These are phyloP conservation scores for Thecophora atra DNA, from an alignment of 2,888 invertebrate genomes.

Conservation along the genomic window DNA sequence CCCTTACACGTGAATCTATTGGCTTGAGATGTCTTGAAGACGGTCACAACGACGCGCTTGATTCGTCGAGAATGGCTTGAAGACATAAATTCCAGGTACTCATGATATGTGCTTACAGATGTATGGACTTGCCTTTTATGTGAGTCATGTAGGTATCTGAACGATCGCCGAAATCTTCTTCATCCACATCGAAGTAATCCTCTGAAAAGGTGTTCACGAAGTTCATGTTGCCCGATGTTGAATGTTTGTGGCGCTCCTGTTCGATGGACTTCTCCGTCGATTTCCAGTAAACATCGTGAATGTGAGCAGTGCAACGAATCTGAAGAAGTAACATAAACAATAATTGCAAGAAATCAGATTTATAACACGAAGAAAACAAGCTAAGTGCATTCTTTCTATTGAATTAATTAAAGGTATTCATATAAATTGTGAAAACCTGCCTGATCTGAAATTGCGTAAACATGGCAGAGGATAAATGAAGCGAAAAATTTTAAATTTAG, in stretches of 20 bases:
- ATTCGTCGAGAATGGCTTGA: no score
- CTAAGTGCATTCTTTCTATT: no score
- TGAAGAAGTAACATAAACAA: conserved; percentile 47
- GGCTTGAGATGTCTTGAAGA: no score
- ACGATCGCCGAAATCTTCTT: conserved; percentile 55
- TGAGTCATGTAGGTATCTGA: conserved; percentile 58
- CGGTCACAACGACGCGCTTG: no score
- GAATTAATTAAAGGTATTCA: no score
- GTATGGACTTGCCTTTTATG: conserved; percentile 54
- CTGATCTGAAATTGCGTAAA: no score
- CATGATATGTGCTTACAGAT: neutral
- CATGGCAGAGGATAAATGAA: no score
- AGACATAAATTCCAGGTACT: no score
- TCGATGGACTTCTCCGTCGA: conserved; percentile 74
- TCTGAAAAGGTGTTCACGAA: conserved; percentile 53
- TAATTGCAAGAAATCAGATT: neutral
- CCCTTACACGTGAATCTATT: no score
- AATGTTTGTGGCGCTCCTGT: conserved; percentile 63
- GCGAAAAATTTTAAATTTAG: no score
- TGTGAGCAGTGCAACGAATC: conserved; percentile 73
- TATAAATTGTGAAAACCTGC: no score
- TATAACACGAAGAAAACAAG: no score
- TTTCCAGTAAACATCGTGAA: conserved; percentile 73
- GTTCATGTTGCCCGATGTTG: conserved; percentile 49
- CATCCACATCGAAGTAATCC: conserved; percentile 56